Evolutionary conservation across 2,113 vertebrate genomes (phyloP).

Genomic region (Sminthopsis crassicaudata): DNA sequence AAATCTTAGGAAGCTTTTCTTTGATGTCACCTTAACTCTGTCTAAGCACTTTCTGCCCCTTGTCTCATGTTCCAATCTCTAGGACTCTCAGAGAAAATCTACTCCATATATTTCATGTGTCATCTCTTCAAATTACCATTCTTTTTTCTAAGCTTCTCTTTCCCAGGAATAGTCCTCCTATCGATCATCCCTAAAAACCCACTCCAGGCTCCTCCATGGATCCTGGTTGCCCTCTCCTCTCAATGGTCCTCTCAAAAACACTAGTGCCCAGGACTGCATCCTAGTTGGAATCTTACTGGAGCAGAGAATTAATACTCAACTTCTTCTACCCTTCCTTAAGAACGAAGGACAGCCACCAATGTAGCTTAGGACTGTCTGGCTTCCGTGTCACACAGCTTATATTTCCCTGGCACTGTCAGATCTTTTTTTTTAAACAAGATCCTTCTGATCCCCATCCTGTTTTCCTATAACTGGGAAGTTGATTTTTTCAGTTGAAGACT

Average conservation of each 20-base stretch:
- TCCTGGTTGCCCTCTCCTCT: background rate
- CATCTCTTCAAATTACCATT: background rate
- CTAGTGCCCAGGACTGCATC: background rate
- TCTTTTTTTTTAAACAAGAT: background rate
- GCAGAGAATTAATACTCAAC: background rate
- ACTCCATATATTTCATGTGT: background rate
- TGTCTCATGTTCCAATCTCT: background rate
- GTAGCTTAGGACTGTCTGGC: too few relatives aligned
- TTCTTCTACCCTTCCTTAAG: background rate
- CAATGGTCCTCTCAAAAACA: background rate
- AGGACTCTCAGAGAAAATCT: background rate
- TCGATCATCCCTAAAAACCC: background rate
- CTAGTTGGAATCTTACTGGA: background rate
- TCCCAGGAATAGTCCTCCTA: background rate
- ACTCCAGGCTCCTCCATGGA: background rate
- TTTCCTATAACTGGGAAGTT: background rate
- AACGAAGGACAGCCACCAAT: too few relatives aligned
- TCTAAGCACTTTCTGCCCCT: background rate
- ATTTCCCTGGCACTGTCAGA: background rate
- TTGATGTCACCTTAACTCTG: background rate
- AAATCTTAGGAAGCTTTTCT: background rate
- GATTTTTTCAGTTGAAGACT: background rate
- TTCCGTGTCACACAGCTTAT: background rate
- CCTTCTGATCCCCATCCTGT: background rate
- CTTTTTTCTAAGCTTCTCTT: background rate